Percentiles rank a stretch among this genome's conserved stretches.
These are phyloP conservation scores for Ophion slaviceki DNA, from an alignment of 2,888 invertebrate species.

Conservation along the genomic window DNA sequence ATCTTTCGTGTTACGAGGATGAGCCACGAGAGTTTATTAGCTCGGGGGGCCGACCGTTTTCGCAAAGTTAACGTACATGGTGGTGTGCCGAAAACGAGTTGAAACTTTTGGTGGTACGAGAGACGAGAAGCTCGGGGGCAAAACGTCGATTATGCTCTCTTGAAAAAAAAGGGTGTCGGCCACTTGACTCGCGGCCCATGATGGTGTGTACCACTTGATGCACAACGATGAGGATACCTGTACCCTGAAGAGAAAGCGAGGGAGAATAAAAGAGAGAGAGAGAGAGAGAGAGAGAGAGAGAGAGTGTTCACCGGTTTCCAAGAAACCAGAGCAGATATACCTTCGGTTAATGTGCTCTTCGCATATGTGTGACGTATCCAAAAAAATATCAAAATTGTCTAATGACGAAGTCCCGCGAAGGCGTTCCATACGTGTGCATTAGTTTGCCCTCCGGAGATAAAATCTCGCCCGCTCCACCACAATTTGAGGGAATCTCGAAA, in stretches of 20 bases:
- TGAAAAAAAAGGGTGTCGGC: constrained; percentile 54
- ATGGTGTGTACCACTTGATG: constrained; percentile 45
- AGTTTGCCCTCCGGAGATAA: constrained; percentile 20
- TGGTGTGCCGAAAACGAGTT: constrained; percentile 64
- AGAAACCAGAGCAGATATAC: constrained; percentile 71
- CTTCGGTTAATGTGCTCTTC: constrained; percentile 78
- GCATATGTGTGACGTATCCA: constrained; percentile 72
- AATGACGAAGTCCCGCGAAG: constrained; percentile 77
- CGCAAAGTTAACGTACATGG: constrained; percentile 43
- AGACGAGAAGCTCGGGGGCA: constrained; percentile 59
- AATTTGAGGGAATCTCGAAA: background rate
- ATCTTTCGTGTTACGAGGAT: constrained; percentile 50
- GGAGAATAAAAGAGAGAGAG: background rate
- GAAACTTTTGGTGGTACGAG: constrained; percentile 54
- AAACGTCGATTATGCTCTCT: constrained; percentile 66
- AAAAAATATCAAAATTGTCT: constrained; percentile 80
- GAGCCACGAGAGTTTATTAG: constrained; percentile 60
- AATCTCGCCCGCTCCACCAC: constrained; percentile 5
- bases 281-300: too few relatives aligned
- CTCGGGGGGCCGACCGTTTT: constrained; percentile 67
- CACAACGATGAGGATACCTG: constrained; percentile 53
- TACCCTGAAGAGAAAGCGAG: constrained; percentile 6
- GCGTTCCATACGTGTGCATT: constrained; percentile 2
- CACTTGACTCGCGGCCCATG: constrained; percentile 51
- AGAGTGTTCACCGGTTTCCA: constrained; percentile 71